These are phyloP conservation scores for Zosterops hypoxanthus DNA, from an alignment of 2,113 vertebrate genomes.

Conservation along the genomic window DNA sequence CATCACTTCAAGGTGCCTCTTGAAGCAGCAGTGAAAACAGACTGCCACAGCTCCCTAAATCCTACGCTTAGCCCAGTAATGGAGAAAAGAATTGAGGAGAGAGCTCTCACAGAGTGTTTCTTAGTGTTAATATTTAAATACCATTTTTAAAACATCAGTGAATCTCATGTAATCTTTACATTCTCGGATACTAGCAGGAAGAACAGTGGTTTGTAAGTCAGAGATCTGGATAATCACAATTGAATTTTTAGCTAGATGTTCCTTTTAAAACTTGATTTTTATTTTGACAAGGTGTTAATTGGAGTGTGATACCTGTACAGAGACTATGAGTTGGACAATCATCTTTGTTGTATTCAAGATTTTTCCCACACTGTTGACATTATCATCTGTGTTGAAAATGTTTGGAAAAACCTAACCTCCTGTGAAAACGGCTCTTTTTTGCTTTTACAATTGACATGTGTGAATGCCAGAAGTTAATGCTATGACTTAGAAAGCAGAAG, in stretches of 20 bases:
- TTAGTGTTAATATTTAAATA: background rate
- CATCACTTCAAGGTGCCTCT: fast-evolving
- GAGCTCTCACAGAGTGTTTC: background rate
- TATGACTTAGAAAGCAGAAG: background rate
- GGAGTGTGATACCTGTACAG: background rate
- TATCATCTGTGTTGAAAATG: background rate
- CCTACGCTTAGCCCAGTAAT: background rate
- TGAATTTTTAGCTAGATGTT: background rate
- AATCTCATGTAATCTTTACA: background rate
- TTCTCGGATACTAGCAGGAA: background rate
- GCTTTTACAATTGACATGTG: background rate
- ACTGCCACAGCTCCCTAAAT: background rate
- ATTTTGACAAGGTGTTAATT: background rate
- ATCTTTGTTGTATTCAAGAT: background rate
- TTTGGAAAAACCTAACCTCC: background rate
- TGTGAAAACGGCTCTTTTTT: background rate
- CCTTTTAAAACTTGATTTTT: background rate
- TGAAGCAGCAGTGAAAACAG: background rate
- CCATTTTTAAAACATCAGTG: background rate
- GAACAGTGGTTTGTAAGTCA: background rate
- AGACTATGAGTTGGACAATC: background rate
- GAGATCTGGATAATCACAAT: background rate
- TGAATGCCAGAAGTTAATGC: background rate
- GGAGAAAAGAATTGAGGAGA: background rate
- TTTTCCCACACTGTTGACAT: background rate